These are phyloP conservation scores for Musca domestica DNA, from an alignment of 1,140 invertebrate genomes.

Conservation along the genomic window DNA sequence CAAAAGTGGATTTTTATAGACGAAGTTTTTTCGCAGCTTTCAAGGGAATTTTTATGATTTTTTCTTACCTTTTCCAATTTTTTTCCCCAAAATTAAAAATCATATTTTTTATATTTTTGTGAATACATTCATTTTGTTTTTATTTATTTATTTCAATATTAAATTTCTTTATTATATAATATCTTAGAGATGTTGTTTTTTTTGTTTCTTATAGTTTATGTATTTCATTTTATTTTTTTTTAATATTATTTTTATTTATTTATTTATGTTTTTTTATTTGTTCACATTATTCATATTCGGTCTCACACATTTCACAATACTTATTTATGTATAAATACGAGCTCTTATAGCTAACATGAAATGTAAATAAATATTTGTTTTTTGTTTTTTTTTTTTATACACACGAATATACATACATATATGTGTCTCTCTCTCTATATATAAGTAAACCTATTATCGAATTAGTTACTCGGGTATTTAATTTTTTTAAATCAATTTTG, in stretches of 20 bases:
- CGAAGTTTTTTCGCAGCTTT: too few relatives aligned
- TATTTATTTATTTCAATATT: constrained; percentile 10
- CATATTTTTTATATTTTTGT: neutral
- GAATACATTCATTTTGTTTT: constrained; percentile 5
- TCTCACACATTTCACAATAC: constrained; percentile 11
- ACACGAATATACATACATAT: neutral
- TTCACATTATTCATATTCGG: neutral
- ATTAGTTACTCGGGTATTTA: too few relatives aligned
- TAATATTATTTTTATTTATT: constrained; percentile 27
- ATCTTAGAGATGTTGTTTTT: constrained; percentile 10
- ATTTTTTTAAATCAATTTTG: too few relatives aligned
- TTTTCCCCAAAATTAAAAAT: neutral
- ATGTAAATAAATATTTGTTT: neutral
- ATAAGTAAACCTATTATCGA: too few relatives aligned
- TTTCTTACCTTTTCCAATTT: neutral
- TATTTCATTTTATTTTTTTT: constrained; percentile 25
- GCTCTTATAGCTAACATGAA: constrained; percentile 33
- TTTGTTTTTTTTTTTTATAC: neutral
- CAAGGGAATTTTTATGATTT: too few relatives aligned
- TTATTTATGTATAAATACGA: too few relatives aligned
- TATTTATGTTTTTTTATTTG: constrained; percentile 18
- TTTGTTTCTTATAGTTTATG: neutral
- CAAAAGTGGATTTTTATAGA: too few relatives aligned
- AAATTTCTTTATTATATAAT: constrained; percentile 6
- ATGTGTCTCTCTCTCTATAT: too few relatives aligned